A percentile compares a stretch with the other conserved stretches of the same genome.
Conservation (phyloP, 2,888 invertebrate species). For the Leucania comma region DNA sequence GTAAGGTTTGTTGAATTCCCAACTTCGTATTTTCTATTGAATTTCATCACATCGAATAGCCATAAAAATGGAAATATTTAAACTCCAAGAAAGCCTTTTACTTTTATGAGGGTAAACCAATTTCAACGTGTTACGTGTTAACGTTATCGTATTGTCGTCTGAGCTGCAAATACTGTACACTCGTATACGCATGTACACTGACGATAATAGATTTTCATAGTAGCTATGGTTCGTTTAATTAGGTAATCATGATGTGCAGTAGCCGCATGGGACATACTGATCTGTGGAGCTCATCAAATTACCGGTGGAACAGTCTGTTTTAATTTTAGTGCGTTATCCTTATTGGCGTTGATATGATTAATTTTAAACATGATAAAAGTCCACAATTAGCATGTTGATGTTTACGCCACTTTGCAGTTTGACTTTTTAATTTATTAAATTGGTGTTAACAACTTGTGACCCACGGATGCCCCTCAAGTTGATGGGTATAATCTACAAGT, state of each 20-base stretch:
- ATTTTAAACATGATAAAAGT: neutral
- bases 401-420: neutral
- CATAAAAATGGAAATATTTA: neutral
- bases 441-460: no score
- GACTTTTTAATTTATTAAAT: neutral
- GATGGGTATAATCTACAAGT: no score
- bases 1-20: neutral
- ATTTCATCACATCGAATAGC: neutral
- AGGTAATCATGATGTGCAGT: neutral
- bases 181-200: slow-evolving; percentile 3
- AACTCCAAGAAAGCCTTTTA: neutral
- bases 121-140: slow-evolving; percentile 6
- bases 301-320: neutral
- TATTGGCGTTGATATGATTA: neutral
- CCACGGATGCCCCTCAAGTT: no score
- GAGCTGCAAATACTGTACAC: neutral
- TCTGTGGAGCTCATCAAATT: neutral
- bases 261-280: neutral
- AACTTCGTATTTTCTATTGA: neutral
- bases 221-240: neutral
- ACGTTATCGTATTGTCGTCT: slow-evolving; percentile 19
- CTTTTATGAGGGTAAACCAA: neutral
- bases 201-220: slow-evolving; percentile 1
- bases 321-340: neutral
- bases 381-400: neutral